Conservation (phyloP, 2,888 invertebrate genomes). For the Hydrotaea cyrtoneurina region DNA sequence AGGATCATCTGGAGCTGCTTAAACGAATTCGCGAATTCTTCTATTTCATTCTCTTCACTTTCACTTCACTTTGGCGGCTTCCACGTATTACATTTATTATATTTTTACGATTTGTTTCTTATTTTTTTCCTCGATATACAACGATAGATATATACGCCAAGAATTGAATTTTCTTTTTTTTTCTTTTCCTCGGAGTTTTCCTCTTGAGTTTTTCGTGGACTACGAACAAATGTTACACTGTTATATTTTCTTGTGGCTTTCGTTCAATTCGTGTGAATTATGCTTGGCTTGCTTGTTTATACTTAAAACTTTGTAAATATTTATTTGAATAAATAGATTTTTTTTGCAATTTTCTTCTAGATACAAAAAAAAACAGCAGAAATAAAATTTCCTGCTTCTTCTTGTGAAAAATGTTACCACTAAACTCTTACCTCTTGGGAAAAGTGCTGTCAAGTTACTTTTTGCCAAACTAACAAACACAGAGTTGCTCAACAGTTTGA, state of each 20-base stretch:
- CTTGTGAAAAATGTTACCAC: conserved; percentile 44
- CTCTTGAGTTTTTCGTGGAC: conserved; percentile 44
- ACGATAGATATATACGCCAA: too few species aligned
- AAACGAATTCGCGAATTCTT: neutral
- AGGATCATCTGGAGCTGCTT: neutral
- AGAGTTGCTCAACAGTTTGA: too few species aligned
- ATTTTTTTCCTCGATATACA: neutral
- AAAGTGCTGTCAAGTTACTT: conserved; percentile 41
- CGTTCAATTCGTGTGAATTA: neutral
- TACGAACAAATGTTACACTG: conserved; percentile 27
- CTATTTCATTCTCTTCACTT: too few species aligned
- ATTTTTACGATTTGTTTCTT: conserved; percentile 5
- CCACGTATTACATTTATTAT: neutral
- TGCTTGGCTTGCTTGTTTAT: conserved; percentile 36
- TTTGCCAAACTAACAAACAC: too few species aligned
- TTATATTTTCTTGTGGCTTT: conserved; percentile 17
- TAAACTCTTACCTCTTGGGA: too few species aligned
- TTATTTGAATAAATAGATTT: conserved; percentile 37
- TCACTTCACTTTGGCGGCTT: too few species aligned
- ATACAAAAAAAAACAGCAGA: conserved; percentile 58
- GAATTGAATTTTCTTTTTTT: too few species aligned
- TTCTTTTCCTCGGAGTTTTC: conserved; percentile 11
- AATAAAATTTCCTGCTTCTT: conserved; percentile 53
- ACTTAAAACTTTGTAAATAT: conserved; percentile 50
- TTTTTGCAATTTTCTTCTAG: conserved; percentile 55